A percentile compares a stretch with the other conserved stretches of the same genome.
These are phyloP conservation scores for Lathronympha strigana DNA, from an alignment of 2,888 invertebrate genomes.

Conservation along the genomic window DNA sequence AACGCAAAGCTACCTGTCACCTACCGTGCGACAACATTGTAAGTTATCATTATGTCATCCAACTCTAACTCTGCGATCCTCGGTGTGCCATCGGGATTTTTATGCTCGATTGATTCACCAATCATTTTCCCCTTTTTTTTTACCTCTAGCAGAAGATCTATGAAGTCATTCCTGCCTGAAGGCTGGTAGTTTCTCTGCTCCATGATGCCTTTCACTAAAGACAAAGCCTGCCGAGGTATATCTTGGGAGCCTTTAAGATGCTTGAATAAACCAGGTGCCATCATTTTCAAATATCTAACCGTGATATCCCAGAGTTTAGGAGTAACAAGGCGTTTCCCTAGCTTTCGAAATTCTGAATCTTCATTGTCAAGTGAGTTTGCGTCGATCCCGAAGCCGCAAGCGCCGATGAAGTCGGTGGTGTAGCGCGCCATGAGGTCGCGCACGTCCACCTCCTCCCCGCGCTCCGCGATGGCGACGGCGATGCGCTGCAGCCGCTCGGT, in stretches of 20 bases:
- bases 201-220: conserved; percentile 50
- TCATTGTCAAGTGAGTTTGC: background rate
- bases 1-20: no score
- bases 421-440: no score
- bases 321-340: background rate
- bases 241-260: conserved; percentile 45
- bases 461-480: no score
- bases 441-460: no score
- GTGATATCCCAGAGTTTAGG: background rate
- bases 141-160: conserved; percentile 58
- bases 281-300: conserved; percentile 45
- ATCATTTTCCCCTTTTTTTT: conserved; percentile 53
- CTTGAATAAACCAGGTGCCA: conserved; percentile 48
- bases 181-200: conserved; percentile 52
- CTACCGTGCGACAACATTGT: no score
- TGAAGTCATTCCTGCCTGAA: conserved; percentile 56
- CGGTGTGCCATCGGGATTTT: conserved; percentile 50
- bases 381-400: conserved; percentile 13
- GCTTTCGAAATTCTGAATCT: background rate
- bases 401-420: no score
- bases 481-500: no score
- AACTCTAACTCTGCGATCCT: conserved; percentile 51
- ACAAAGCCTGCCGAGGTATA: conserved; percentile 48
- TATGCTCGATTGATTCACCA: conserved; percentile 50
- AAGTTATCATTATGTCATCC: conserved; percentile 53